Base-by-base conservation (phyloP, 2,888 invertebrate genomes). In the Cryptocephalus moraei region DNA sequence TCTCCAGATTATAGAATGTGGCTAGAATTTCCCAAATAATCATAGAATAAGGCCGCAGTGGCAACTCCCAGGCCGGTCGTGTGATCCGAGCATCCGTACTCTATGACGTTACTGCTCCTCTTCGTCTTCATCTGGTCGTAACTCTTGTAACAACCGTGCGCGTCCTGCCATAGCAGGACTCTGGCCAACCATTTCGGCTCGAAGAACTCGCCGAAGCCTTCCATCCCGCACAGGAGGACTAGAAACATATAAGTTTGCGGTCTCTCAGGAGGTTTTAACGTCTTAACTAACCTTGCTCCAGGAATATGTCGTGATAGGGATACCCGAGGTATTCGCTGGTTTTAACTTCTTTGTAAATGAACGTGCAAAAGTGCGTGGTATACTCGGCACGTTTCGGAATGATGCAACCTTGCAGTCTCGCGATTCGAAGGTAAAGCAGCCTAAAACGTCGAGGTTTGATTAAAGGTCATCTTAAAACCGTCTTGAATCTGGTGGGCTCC, bases 221-320 rank as follows among this genome's bases (percentile, higher is more conserved):
- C 71, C 56, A 72, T 66, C 1, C 74, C 73, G 52, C 76, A 76
- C 4, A 76, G 55, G 32, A 69, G 58, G 47, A 75, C 75, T 75
- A 51, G 43, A 62, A 59, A 43, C 22, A 41, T 14, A n/a, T 12
- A 10, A 45, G 32, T 8, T 9, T 2, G 32, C 9, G 10, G 40
- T 3, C 1, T 38, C 10, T 12, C n/a, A 31, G 42, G 10, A 8
- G 11, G n/a, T 43, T 10, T 31, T 44, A 46, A 46, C 36, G 11
- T 10, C 8, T 14, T 32, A 10, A 14, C 14, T 41, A 52, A 67
- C 65, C 55, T 56, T 65, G 64, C 49, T 66, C 66, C 44, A 66
- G 45, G 49, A 62, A 63, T 39, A 65, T 57, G 47, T 64, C 64
- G 13, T 59, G 59, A 47, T 62, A 59, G 31, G 63, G 62, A 57